phyloP scores from a whole-genome alignment of 2,888 invertebrate genomes.

The Tenthredo distinguenda region DNA sequence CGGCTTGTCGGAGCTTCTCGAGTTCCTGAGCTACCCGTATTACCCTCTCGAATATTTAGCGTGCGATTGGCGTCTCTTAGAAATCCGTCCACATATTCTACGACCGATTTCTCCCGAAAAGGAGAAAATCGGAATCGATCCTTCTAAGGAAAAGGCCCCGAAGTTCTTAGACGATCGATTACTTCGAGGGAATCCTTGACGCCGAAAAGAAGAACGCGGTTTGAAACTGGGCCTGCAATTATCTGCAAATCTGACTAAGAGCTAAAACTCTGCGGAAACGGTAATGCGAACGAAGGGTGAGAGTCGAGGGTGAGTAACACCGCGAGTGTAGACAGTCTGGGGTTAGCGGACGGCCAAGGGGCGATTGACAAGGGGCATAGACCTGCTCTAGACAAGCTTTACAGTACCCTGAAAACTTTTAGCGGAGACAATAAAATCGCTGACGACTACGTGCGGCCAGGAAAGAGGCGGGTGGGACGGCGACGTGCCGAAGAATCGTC shows the following conservation, averaged over 20 bases:
- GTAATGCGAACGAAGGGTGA: constrained; percentile 5
- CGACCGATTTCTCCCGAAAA: neutral
- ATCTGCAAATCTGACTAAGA: neutral
- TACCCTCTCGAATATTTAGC: neutral
- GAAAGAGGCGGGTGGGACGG: neutral
- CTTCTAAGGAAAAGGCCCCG: neutral
- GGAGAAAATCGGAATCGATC: neutral
- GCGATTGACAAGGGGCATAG: constrained; percentile 27
- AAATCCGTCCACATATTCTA: neutral
- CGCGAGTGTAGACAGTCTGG: constrained; percentile 14
- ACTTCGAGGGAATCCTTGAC: too few species aligned
- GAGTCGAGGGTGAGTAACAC: neutral
- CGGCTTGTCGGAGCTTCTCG: neutral
- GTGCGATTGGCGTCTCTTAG: neutral
- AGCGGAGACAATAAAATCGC: constrained; percentile 38
- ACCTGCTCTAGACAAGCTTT: constrained; percentile 30
- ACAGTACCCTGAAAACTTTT: constrained; percentile 22
- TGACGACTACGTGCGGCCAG: neutral
- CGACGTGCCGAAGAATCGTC: constrained; percentile 11
- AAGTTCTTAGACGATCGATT: neutral
- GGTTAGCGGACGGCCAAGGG: constrained; percentile 9
- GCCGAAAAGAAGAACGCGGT: neutral
- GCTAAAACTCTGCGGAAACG: neutral
- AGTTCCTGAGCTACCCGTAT: neutral
- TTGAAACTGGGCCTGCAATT: neutral